Base-by-base conservation (phyloP, 1,140 invertebrate genomes). In the Pseudoatta argentina region DNA sequence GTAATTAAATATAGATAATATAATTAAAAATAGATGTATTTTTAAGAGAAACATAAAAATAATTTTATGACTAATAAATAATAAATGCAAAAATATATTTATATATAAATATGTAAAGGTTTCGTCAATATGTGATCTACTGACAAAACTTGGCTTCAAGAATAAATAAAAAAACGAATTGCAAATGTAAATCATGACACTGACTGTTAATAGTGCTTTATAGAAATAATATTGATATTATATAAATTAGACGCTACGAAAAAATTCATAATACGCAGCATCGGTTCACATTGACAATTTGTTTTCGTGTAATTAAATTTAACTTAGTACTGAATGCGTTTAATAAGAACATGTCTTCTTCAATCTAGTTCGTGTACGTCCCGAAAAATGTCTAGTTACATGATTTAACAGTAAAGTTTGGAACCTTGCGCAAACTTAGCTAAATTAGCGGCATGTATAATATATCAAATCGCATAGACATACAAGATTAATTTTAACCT, bases 371-470 rank as follows among this genome's bases (percentile, higher is more conserved):
- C 30, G 55, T 12, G n/a, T 14, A 72, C 18, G 34, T 14, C 24
- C 24, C 48, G 51, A 69, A 39, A 53, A 89, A 27, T 73, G 76
- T 89, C 88, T 72, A 59, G 39, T 57, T 63, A 24, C 39, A 61
- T 88, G 77, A 86, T 91, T 86, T 81, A 86, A 89, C 51, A 51
- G 30, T 24, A 55, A 89, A 89, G 85, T 89, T 89, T 71, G 21
- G 30, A 79, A 59, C 51, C 85, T 77, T 82, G 67, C 76, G 57
- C 59, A 69, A 88, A 89, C 72, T 57, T n/a, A 66, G 61, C 59
- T 77, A 86, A 89, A 89, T 89, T 89, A 89, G 39, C 64, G 44
- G 85, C 59, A 63, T 89, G 88, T 73, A 88, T 44, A 44, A 44
- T 44, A 44, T 73, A 87, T 89, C 75, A 83, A 57, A 83, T 83